Base-by-base conservation (phyloP, 2,797 vertebrate genomes). In the Catamblyrhynchus diadema region DNA sequence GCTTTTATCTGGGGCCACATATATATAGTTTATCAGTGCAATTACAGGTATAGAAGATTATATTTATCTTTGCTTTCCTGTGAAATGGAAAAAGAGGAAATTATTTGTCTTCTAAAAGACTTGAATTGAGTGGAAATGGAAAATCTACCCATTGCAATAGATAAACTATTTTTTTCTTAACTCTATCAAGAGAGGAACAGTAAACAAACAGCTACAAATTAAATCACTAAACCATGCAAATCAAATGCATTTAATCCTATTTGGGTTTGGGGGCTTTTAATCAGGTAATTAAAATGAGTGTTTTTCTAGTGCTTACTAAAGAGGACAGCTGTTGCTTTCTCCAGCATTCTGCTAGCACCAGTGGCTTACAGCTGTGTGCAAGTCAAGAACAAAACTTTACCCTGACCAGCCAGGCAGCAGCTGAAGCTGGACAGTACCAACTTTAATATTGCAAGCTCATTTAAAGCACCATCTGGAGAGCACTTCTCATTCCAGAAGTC, bases 11-110 rank as follows among this genome's bases (percentile, higher is more conserved):
- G 27, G 85, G 79, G 59, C 64, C 62, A 81, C 32, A 60, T 50
- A 79, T 80, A 92, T 33, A 90, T 41, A 75, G 78, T 91, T 95
- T 97, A 94, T 96, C 93, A 92, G 59, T 66, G 71, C 72, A 96
- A 92, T 95, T 95, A 95, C 83, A 88, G 87, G 65, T 61, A 73
- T 9, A 45, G 65, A 82, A 92, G 79, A 94, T 92, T 71, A 73
- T 87, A 59, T 95, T 87, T 94, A 82, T 92, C 88, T 86, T 93
- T 65, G 7, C 69, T 94, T 94, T 67, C 72, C 59, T 70, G 25
- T 80, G 80, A 83, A 93, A 89, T 79, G 41, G 64, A 73, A 87
- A 86, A 70, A 24, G 39, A 72, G 22, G 47, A 85, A 87, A 92
- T 88, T 59, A 83, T 95, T 93, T 90, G n/a, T 83, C 35, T 93